A percentile compares a stretch with the other conserved stretches of the same genome.
phyloP scores from a whole-genome alignment of 2,797 vertebrate genomes.

The Novumbra hubbsi region DNA sequence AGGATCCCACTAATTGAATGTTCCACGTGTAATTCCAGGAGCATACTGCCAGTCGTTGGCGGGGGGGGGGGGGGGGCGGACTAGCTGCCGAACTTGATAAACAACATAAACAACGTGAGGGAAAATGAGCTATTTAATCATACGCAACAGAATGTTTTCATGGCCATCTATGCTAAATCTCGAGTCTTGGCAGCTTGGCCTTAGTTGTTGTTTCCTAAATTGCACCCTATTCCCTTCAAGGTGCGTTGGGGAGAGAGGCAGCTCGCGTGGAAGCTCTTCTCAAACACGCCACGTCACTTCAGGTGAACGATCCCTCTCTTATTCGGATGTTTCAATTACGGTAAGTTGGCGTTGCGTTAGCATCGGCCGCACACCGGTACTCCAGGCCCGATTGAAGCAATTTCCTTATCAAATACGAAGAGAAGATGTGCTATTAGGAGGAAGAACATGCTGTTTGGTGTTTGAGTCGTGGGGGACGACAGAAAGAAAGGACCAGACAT shows the following conservation, averaged over 20 bases:
- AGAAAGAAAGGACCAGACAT: not conserved
- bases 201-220: not conserved
- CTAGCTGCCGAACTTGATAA: conserved; percentile 4
- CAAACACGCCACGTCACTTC: not conserved
- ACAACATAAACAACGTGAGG: conserved; percentile 1
- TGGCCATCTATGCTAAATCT: conserved; percentile 1
- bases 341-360: not conserved
- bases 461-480: not conserved
- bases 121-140: conserved; percentile 13
- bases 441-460: conserved; percentile 1
- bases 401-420: conserved; percentile 6
- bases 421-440: not conserved
- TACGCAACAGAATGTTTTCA: conserved; percentile 5
- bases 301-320: conserved; percentile 3
- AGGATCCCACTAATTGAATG: not conserved
- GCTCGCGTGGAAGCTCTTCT: not conserved
- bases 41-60: not conserved
- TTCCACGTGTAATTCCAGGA: conserved; percentile 1
- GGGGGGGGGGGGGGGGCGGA: no score
- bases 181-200: not conserved
- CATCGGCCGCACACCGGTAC: not conserved
- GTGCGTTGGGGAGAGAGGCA: not conserved
- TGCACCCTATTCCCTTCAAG: not conserved
- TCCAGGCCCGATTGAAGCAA: not conserved
- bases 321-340: conserved; percentile 5